phyloP scores from a whole-genome alignment of 2,113 vertebrate genomes.

The Euleptes europaea region DNA sequence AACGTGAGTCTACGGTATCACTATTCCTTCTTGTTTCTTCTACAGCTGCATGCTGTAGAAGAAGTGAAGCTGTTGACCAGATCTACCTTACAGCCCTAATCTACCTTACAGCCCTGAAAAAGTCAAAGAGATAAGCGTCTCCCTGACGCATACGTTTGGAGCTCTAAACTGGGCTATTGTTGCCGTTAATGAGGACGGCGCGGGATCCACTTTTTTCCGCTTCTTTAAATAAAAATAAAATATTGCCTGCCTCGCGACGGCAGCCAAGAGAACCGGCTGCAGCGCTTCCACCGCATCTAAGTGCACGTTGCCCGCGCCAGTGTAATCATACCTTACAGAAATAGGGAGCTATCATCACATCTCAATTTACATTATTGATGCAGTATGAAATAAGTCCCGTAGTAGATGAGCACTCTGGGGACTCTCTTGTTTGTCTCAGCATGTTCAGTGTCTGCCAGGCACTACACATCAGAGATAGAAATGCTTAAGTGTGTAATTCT shows the following conservation, averaged over 20 bases:
- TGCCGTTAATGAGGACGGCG: background rate
- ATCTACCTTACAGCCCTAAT: background rate
- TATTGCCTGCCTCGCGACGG: slow-evolving; percentile 62
- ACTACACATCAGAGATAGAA: slow-evolving; percentile 64
- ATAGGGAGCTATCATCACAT: slow-evolving; percentile 75
- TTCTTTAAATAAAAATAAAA: slow-evolving; percentile 50
- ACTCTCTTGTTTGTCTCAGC: slow-evolving; percentile 76
- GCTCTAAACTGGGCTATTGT: slow-evolving; percentile 37
- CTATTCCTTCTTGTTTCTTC: background rate
- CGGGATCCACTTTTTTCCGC: slow-evolving; percentile 29
- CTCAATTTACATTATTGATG: slow-evolving; percentile 82
- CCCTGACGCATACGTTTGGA: slow-evolving; percentile 32
- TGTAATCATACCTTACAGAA: slow-evolving; percentile 76
- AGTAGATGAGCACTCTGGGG: slow-evolving; percentile 77
- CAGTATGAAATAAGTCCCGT: slow-evolving; percentile 75
- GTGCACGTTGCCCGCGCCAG: slow-evolving; percentile 64
- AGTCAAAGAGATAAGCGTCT: slow-evolving; percentile 43
- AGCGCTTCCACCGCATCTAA: slow-evolving; percentile 66
- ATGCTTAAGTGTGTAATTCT: slow-evolving; percentile 59
- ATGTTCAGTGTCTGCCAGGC: slow-evolving; percentile 72
- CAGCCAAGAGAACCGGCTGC: slow-evolving; percentile 58
- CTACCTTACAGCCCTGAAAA: slow-evolving; percentile 34
- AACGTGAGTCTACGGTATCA: background rate
- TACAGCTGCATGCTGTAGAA: too few relatives aligned
- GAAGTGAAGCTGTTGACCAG: background rate